phyloP scores from a whole-genome alignment of 2,888 invertebrate genomes.

The Tetramorium bicarinatum region DNA sequence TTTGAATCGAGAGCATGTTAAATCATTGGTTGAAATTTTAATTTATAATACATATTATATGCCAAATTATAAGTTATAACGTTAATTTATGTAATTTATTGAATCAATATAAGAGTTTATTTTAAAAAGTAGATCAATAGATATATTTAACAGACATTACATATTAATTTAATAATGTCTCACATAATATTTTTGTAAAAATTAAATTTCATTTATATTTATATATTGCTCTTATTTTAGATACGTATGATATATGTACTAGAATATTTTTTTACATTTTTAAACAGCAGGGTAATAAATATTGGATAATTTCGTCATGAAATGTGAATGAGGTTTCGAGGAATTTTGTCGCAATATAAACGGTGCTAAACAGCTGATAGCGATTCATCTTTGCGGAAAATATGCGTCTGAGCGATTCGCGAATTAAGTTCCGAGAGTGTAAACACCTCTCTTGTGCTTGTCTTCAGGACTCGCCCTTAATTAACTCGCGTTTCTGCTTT shows the following conservation, averaged over 20 bases:
- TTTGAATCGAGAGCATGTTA: background rate
- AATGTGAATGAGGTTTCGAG: background rate
- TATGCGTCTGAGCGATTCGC: conserved; percentile 15
- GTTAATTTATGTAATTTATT: background rate
- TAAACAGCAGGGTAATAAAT: background rate
- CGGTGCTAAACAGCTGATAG: conserved; percentile 23
- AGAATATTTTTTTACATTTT: background rate
- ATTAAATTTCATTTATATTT: background rate
- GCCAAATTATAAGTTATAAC: background rate
- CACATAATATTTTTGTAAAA: background rate
- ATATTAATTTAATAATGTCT: background rate
- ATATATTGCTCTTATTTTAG: background rate
- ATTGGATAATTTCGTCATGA: background rate
- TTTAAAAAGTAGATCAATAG: too few species aligned
- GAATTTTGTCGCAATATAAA: conserved; percentile 1
- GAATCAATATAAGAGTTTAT: background rate
- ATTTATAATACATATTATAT: background rate
- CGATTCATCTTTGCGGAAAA: conserved; percentile 20
- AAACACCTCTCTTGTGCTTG: conserved; percentile 37
- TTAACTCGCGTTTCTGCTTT: conserved; percentile 30
- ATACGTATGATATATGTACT: background rate
- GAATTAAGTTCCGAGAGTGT: conserved; percentile 43
- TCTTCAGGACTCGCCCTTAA: conserved; percentile 20
- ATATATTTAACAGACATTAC: background rate
- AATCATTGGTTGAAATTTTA: background rate